A percentile compares a stretch with the other conserved stretches of the same genome.
Conservation (phyloP, 2,888 invertebrate species). For the Nomada ferruginata region DNA sequence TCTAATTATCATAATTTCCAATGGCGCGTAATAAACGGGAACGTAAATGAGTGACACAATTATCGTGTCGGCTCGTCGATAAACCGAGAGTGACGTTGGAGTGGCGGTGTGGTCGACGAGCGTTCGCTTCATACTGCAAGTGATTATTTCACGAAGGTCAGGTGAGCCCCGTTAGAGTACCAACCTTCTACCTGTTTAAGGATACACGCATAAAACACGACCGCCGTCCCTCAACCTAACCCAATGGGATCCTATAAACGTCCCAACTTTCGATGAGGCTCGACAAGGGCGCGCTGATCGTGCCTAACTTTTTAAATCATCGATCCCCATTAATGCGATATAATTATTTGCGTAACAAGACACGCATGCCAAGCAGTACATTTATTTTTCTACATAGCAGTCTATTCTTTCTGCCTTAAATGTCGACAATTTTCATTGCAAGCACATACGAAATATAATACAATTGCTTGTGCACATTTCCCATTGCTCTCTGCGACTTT, state of each 20-base stretch:
- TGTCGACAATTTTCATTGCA: too few relatives aligned
- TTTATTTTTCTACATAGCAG: not conserved
- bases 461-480: too few relatives aligned
- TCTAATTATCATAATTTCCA: conserved; percentile 63
- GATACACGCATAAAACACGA: conserved; percentile 24
- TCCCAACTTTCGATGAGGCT: conserved; percentile 40
- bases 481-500: too few relatives aligned
- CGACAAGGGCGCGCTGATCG: not conserved
- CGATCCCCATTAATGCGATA: conserved; percentile 11
- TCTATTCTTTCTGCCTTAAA: too few relatives aligned
- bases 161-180: conserved; percentile 21
- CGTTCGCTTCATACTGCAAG: conserved; percentile 21
- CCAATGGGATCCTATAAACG: conserved; percentile 38
- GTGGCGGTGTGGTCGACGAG: not conserved
- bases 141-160: conserved; percentile 47
- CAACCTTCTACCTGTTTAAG: conserved; percentile 44
- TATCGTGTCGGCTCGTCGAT: conserved; percentile 6
- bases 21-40: conserved; percentile 4
- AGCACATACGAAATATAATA: too few relatives aligned
- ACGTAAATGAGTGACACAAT: conserved; percentile 17
- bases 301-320: conserved; percentile 34
- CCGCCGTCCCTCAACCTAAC: conserved; percentile 20
- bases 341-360: conserved; percentile 23
- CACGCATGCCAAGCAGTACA: not conserved
- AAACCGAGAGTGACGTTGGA: not conserved